phyloP scores from a whole-genome alignment of 2,797 vertebrate species.

The Chanos chanos region DNA sequence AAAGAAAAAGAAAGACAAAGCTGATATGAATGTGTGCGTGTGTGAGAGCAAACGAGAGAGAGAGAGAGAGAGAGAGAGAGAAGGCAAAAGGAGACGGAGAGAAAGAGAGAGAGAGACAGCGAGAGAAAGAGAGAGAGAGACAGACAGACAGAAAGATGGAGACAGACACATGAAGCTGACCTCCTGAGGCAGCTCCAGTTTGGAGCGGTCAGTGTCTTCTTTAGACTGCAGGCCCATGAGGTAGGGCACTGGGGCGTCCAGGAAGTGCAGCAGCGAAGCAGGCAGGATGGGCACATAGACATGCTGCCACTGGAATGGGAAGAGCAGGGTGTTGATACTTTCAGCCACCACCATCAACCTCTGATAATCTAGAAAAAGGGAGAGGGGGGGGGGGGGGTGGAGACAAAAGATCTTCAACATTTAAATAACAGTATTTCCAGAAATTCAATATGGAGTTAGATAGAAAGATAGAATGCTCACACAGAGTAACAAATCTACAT shows the following conservation, averaged over 20 bases:
- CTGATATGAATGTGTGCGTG: not conserved
- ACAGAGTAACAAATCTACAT: too few relatives aligned
- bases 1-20: not conserved
- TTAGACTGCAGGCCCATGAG: slow-evolving; percentile 93
- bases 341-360: slow-evolving; percentile 94
- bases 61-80: not conserved
- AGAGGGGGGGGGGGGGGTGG: not conserved
- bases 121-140: too few relatives aligned
- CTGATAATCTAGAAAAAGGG: slow-evolving; percentile 82
- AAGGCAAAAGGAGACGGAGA: too few relatives aligned
- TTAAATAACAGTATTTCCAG: too few relatives aligned
- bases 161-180: slow-evolving; percentile 54
- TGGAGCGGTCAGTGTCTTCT: slow-evolving; percentile 88
- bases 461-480: too few relatives aligned
- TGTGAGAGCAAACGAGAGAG: not conserved
- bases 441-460: too few relatives aligned
- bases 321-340: slow-evolving; percentile 86
- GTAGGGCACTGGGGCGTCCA: slow-evolving; percentile 95
- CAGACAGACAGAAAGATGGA: too few relatives aligned
- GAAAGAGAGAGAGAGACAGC: too few relatives aligned
- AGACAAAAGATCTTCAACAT: not conserved
- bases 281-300: slow-evolving; percentile 96
- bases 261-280: slow-evolving; percentile 88
- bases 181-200: slow-evolving; percentile 95
- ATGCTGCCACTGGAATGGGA: slow-evolving; percentile 98